These are phyloP conservation scores for Gymnorhina tibicen DNA, from an alignment of 2,113 vertebrate species.

Conservation along the genomic window DNA sequence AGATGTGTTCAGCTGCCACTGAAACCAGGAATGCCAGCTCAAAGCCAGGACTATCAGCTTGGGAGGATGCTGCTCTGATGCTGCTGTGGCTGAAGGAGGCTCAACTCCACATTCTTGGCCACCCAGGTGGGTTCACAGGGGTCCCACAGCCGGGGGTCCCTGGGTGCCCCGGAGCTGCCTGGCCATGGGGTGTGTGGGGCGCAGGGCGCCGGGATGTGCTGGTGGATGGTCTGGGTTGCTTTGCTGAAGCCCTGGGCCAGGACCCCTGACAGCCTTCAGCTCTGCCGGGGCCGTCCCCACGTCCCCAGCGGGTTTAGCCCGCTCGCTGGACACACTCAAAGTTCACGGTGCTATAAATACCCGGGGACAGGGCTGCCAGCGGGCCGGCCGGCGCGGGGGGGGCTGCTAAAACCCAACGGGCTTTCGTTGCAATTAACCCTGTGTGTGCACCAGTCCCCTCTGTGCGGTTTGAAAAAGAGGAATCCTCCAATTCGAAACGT, in stretches of 20 bases:
- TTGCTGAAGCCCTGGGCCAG: neutral
- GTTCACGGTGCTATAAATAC: constrained; percentile 65
- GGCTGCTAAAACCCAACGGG: neutral
- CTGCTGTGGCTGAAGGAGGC: neutral
- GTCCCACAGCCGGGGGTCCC: neutral
- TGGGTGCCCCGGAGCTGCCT: neutral
- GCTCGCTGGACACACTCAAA: constrained; percentile 23
- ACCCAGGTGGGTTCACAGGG: fast-evolving
- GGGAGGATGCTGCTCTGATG: fast-evolving
- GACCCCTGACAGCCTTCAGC: neutral
- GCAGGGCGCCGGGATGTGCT: neutral
- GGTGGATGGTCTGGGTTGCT: fast-evolving
- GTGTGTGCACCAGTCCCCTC: neutral
- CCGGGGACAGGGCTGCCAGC: neutral
- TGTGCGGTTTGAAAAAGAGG: fast-evolving
- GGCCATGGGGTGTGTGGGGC: fast-evolving
- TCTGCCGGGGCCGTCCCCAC: neutral
- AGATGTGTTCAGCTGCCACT: neutral
- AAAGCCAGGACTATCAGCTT: neutral
- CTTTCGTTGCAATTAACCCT: constrained; percentile 28
- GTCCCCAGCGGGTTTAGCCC: neutral
- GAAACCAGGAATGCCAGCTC: neutral
- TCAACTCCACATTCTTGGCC: fast-evolving
- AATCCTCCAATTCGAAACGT: neutral
- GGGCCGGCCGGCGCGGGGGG: neutral